These are phyloP conservation scores for Drosophila arizonae DNA, from an alignment of 1,140 invertebrate species.

Conservation along the genomic window DNA sequence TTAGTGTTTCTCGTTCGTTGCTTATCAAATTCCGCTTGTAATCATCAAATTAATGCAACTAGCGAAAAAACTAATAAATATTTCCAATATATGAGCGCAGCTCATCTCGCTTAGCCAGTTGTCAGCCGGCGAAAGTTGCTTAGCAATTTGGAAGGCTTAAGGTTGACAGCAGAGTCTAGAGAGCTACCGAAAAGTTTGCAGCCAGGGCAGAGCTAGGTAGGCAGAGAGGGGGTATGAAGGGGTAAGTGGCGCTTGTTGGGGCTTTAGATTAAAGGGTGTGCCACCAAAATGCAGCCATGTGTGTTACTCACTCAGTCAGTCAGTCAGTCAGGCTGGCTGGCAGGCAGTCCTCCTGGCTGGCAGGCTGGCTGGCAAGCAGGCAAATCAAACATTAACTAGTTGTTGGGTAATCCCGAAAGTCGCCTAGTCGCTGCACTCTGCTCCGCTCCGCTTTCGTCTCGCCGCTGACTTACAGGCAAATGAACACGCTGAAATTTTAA, in stretches of 20 bases:
- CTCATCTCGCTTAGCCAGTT: not conserved
- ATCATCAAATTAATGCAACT: constrained; percentile 19
- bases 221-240: not conserved
- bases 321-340: not conserved
- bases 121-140: constrained; percentile 21
- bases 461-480: constrained; percentile 63
- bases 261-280: constrained; percentile 7
- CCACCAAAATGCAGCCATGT: constrained; percentile 57
- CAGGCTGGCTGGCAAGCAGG: constrained; percentile 32
- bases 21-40: constrained; percentile 11
- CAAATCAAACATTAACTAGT: constrained; percentile 77
- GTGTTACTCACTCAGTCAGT: constrained; percentile 29
- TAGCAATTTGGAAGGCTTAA: constrained; percentile 32
- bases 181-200: not conserved
- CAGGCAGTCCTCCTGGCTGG: not conserved
- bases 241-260: not conserved
- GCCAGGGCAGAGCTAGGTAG: not conserved
- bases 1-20: not conserved
- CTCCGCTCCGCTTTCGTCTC: too few relatives aligned
- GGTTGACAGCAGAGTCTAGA: constrained; percentile 26
- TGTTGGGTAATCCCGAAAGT: constrained; percentile 63
- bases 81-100: constrained; percentile 13
- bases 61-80: not conserved
- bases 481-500: constrained; percentile 79
- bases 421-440: constrained; percentile 31